phyloP scores from a whole-genome alignment of 2,888 invertebrate genomes.

The Drosophila testacea region DNA sequence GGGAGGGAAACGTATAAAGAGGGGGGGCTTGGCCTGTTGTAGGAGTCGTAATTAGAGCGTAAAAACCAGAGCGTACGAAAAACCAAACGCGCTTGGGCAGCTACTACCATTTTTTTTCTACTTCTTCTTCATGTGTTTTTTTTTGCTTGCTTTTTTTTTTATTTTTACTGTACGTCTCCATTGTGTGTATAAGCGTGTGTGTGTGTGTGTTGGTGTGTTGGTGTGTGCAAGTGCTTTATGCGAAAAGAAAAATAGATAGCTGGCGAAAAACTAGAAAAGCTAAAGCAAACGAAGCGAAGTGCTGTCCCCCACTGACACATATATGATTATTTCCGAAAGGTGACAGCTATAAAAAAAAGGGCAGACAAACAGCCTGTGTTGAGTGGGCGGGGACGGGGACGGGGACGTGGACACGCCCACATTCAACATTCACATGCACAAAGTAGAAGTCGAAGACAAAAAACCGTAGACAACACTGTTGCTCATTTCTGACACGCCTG shows the following conservation, averaged over 20 bases:
- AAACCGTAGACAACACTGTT: slow-evolving; percentile 67
- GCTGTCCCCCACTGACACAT: slow-evolving; percentile 76
- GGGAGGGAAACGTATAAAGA: neutral
- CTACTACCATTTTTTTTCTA: slow-evolving; percentile 64
- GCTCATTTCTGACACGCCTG: slow-evolving; percentile 64
- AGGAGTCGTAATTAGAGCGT: slow-evolving; percentile 84
- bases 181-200: slow-evolving; percentile 33
- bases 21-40: slow-evolving; percentile 37
- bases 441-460: slow-evolving; percentile 63
- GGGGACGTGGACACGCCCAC: too few relatives aligned
- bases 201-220: slow-evolving; percentile 24
- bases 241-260: slow-evolving; percentile 78
- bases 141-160: slow-evolving; percentile 8
- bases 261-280: slow-evolving; percentile 76
- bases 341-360: slow-evolving; percentile 77
- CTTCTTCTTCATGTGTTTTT: neutral
- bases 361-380: slow-evolving; percentile 50
- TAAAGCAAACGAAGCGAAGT: slow-evolving; percentile 78
- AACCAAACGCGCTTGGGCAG: slow-evolving; percentile 77
- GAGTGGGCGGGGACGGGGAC: slow-evolving; percentile 15
- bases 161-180: slow-evolving; percentile 45
- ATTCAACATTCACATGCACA: slow-evolving; percentile 45
- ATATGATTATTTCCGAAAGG: slow-evolving; percentile 82
- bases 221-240: slow-evolving; percentile 70
- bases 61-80: slow-evolving; percentile 84